A percentile compares a stretch with the other conserved stretches of the same genome.
These are phyloP conservation scores for Eutolmus rufibarbis DNA, from an alignment of 2,888 invertebrate genomes.

Conservation along the genomic window DNA sequence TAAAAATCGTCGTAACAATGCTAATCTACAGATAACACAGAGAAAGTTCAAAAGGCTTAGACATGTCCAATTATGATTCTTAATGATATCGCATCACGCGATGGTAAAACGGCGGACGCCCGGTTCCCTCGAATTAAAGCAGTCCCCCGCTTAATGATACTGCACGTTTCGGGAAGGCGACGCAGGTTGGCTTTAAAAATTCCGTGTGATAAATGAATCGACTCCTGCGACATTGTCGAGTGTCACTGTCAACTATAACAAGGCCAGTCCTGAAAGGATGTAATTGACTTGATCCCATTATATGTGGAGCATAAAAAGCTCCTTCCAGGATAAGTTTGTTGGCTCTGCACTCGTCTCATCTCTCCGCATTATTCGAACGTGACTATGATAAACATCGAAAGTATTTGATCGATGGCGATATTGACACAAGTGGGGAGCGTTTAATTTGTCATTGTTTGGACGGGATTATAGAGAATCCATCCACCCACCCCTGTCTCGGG, in stretches of 20 bases:
- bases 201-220: constrained; percentile 30
- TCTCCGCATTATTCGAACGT: constrained; percentile 21
- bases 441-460: constrained; percentile 26
- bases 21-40: constrained; percentile 31
- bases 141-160: neutral
- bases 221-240: constrained; percentile 12
- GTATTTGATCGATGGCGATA: constrained; percentile 19
- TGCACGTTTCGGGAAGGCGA: neutral
- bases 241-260: constrained; percentile 38
- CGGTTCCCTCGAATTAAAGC: neutral
- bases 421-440: neutral
- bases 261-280: constrained; percentile 22
- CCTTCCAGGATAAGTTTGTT: constrained; percentile 20
- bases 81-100: constrained; percentile 28
- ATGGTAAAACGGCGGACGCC: neutral
- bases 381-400: constrained; percentile 18
- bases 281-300: constrained; percentile 21
- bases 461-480: neutral
- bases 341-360: constrained; percentile 20
- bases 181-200: neutral
- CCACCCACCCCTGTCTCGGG: neutral
- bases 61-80: constrained; percentile 37
- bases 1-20: constrained; percentile 20
- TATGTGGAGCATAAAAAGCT: constrained; percentile 29
- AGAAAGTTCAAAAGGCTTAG: constrained; percentile 39